Evolutionary conservation across 2,888 invertebrate species (phyloP).

Genomic region (Brenthis ino): DNA sequence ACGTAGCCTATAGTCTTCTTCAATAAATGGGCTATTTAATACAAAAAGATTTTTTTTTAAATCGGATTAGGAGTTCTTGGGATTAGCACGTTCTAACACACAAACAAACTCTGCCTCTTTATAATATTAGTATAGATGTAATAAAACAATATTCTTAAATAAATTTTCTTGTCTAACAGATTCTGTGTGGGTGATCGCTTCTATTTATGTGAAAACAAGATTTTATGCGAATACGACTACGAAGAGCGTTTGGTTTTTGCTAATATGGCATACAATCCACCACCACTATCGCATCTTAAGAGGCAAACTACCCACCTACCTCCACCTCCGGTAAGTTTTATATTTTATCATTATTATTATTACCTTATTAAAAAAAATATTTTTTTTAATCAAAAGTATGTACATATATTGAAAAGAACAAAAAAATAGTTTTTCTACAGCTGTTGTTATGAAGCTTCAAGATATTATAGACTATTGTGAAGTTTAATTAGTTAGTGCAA

Average conservation of each 20-base stretch:
- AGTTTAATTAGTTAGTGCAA: slow-evolving; percentile 21
- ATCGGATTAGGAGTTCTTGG: no score
- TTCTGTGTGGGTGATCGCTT: slow-evolving; percentile 99
- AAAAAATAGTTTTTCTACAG: neutral
- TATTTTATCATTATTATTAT: slow-evolving; percentile 19
- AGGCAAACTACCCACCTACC: slow-evolving; percentile 85
- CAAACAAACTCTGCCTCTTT: neutral
- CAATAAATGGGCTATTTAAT: no score
- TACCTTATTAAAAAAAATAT: neutral
- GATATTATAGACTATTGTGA: slow-evolving; percentile 11
- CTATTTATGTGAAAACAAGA: slow-evolving; percentile 98
- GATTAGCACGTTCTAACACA: no score
- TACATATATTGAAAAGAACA: no score
- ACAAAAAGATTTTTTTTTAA: no score
- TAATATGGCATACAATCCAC: slow-evolving; percentile 96
- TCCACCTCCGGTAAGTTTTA: slow-evolving; percentile 81
- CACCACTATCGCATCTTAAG: slow-evolving; percentile 90
- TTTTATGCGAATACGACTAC: slow-evolving; percentile 98
- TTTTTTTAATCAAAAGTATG: no score
- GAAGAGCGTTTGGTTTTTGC: slow-evolving; percentile 97
- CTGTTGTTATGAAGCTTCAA: neutral
- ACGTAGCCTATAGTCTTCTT: no score
- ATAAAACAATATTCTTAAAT: slow-evolving; percentile 1
- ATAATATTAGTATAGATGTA: neutral
- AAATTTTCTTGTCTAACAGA: slow-evolving; percentile 76